These are phyloP conservation scores for Labeo catla DNA, from an alignment of 2,113 vertebrate genomes.

Conservation along the genomic window DNA sequence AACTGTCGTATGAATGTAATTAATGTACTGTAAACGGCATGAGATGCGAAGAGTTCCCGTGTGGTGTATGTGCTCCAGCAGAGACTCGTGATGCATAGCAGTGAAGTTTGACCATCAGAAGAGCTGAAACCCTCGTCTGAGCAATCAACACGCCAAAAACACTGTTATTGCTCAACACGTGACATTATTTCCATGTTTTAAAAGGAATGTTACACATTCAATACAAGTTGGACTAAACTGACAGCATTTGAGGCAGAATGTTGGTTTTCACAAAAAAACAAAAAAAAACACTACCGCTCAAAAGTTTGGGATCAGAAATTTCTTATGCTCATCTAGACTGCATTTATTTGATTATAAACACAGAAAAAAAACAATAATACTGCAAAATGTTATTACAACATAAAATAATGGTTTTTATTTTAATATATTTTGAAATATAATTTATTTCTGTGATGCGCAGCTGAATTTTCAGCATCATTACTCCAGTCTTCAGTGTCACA, in stretches of 20 bases:
- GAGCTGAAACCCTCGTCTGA: slow-evolving; percentile 59
- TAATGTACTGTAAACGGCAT: neutral
- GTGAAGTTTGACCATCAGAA: slow-evolving; percentile 51
- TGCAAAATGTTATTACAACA: no score
- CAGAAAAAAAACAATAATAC: no score
- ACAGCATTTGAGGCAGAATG: neutral
- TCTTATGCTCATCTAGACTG: no score
- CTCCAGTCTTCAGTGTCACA: no score
- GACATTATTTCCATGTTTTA: neutral
- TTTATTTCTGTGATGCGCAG: no score
- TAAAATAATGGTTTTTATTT: no score
- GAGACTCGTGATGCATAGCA: slow-evolving; percentile 63
- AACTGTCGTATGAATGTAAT: neutral
- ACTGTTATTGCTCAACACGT: slow-evolving; percentile 70
- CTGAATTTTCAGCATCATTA: no score
- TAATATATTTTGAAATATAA: no score
- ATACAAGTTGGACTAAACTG: neutral
- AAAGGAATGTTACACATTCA: neutral
- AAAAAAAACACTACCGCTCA: no score
- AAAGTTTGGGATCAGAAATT: no score
- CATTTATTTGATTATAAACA: no score
- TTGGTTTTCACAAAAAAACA: no score
- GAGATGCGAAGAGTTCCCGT: neutral
- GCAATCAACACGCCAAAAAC: slow-evolving; percentile 61
- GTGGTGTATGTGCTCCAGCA: slow-evolving; percentile 37